Percentiles rank a stretch among this genome's conserved stretches.
These are phyloP conservation scores for Drosophila pseudoananassae DNA, from an alignment of 1,140 invertebrate genomes.

Conservation along the genomic window DNA sequence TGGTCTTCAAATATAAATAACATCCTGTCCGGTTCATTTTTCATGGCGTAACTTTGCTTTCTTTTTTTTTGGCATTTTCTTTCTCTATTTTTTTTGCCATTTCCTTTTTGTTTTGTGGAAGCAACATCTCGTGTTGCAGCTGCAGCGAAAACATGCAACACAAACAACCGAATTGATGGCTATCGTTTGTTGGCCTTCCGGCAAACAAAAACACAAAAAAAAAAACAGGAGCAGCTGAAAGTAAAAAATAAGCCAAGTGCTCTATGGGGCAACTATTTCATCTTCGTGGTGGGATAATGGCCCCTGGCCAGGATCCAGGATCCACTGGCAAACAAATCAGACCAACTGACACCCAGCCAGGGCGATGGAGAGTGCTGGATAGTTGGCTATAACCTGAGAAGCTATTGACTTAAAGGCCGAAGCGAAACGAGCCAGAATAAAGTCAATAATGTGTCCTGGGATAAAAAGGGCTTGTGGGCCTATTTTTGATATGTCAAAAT, in stretches of 20 bases:
- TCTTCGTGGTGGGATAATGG: conserved; percentile 10
- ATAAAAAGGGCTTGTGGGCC: no score
- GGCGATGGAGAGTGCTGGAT: background rate
- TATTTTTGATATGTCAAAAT: no score
- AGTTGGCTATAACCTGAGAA: conserved; percentile 1
- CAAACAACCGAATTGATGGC: conserved; percentile 31
- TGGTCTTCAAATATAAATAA: background rate
- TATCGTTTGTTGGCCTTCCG: conserved; percentile 8
- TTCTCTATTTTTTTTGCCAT: background rate
- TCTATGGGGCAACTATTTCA: conserved; percentile 8
- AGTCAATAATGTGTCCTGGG: background rate
- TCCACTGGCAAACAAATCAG: conserved; percentile 17
- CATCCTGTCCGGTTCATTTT: conserved; percentile 11
- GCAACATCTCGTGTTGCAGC: conserved; percentile 18
- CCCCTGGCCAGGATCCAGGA: background rate
- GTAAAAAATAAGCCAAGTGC: background rate
- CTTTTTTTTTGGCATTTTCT: background rate
- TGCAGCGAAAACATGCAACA: conserved; percentile 34
- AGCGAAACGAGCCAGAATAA: background rate
- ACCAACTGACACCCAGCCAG: conserved; percentile 13
- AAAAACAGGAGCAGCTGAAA: background rate
- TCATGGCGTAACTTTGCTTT: conserved; percentile 3
- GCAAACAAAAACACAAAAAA: background rate
- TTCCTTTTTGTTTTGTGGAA: background rate
- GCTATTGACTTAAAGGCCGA: background rate